These are phyloP conservation scores for Malaclemys terrapin DNA, from an alignment of 2,113 vertebrate species.

Conservation along the genomic window DNA sequence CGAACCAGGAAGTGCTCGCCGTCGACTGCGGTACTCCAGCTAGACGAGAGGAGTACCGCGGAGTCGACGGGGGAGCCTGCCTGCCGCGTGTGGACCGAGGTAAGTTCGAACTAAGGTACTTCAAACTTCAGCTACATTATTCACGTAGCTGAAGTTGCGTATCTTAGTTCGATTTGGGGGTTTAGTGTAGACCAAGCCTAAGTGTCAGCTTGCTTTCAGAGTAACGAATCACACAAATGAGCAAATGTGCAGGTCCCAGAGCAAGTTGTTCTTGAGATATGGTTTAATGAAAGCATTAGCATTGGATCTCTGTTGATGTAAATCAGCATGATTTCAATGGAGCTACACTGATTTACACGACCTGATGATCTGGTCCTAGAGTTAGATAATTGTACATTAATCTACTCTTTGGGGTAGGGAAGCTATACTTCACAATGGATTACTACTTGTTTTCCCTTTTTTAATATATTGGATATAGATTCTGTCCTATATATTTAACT, in stretches of 20 bases:
- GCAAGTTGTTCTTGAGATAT: fast-evolving
- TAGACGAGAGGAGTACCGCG: no score
- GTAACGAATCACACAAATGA: background rate
- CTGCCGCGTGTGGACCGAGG: no score
- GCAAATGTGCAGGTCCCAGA: background rate
- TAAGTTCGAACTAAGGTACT: no score
- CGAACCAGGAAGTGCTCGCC: no score
- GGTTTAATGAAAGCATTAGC: constrained; percentile 2
- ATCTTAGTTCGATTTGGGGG: no score
- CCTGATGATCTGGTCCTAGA: background rate
- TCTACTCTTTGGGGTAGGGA: constrained; percentile 7
- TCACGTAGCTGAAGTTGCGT: no score
- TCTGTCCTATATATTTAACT: constrained; percentile 5
- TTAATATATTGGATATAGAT: background rate
- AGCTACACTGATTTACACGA: background rate
- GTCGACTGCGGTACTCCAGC: no score
- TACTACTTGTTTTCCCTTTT: background rate
- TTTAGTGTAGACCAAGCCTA: no score
- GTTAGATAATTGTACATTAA: background rate
- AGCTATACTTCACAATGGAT: background rate
- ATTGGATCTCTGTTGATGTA: background rate
- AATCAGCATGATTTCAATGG: background rate
- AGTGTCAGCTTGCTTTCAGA: background rate
- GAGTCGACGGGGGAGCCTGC: no score
- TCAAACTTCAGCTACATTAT: no score